These are phyloP conservation scores for Porites australiensis DNA, from an alignment of 64 coral and sea anemone species.

Conservation along the genomic window DNA sequence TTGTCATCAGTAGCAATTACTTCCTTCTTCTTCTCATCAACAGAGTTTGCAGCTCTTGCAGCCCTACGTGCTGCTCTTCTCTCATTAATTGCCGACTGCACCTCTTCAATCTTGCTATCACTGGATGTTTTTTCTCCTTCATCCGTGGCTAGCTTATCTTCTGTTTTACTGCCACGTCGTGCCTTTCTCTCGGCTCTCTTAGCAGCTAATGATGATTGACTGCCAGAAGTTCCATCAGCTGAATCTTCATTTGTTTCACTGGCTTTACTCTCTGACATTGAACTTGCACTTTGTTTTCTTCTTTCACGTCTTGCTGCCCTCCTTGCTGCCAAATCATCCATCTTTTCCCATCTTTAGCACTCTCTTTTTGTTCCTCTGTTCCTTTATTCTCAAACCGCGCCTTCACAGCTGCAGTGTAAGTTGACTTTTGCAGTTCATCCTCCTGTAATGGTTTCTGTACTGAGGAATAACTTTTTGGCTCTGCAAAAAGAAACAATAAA, in stretches of 20 bases:
- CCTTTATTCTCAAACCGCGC: slow-evolving; percentile 59
- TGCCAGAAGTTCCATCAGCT: slow-evolving; percentile 3
- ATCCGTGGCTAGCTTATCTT: background rate
- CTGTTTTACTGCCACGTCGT: background rate
- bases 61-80: slow-evolving; percentile 16
- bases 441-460: background rate
- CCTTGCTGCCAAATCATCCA: slow-evolving; percentile 51
- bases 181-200: slow-evolving; percentile 54
- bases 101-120: slow-evolving; percentile 28
- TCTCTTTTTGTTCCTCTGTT: slow-evolving; percentile 27
- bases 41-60: background rate
- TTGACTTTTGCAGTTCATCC: slow-evolving; percentile 32
- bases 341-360: background rate
- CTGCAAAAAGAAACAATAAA: background rate
- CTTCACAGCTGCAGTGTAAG: slow-evolving; percentile 65
- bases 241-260: slow-evolving; percentile 38
- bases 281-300: background rate
- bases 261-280: slow-evolving; percentile 11
- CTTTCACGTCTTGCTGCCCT: slow-evolving; percentile 48
- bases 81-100: slow-evolving; percentile 24
- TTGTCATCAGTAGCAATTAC: background rate
- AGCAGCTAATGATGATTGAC: slow-evolving; percentile 39
- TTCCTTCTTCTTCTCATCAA: background rate
- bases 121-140: background rate
- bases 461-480: background rate